A percentile compares a stretch with the other conserved stretches of the same genome.
Evolutionary conservation across 2,888 invertebrate species (phyloP).

Genomic region (Pyrochroa serraticornis): DNA sequence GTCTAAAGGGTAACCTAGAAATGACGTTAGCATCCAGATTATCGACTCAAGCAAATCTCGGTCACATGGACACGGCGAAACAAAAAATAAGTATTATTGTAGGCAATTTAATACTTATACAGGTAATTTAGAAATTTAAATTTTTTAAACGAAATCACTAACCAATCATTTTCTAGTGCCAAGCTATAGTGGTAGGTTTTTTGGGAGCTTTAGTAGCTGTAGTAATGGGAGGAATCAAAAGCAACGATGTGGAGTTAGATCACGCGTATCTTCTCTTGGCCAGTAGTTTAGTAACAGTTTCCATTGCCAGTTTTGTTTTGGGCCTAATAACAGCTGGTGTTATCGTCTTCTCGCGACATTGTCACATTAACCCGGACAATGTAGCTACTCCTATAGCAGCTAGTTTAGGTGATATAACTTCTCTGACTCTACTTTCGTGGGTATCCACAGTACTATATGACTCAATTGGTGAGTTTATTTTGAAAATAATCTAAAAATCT

Average conservation of each 20-base stretch:
- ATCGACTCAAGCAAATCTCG: conserved; percentile 79
- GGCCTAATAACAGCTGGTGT: conserved; percentile 75
- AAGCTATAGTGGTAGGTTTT: conserved; percentile 76
- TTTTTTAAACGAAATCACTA: background rate
- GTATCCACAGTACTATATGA: conserved; percentile 65
- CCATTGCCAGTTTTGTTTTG: conserved; percentile 75
- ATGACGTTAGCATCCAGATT: conserved; percentile 83
- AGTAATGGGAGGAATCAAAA: conserved; percentile 69
- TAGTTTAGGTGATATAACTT: conserved; percentile 79
- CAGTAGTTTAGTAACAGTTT: conserved; percentile 76
- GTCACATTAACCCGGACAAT: conserved; percentile 79
- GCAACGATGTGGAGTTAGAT: conserved; percentile 66
- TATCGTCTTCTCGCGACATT: conserved; percentile 70
- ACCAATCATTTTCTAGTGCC: conserved; percentile 59
- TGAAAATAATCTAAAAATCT: background rate
- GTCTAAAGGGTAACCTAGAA: conserved; percentile 82
- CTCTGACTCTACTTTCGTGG: conserved; percentile 67
- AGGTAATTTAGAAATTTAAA: conserved; percentile 58
- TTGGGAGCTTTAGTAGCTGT: conserved; percentile 73
- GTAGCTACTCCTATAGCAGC: conserved; percentile 82
- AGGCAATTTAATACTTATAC: conserved; percentile 76
- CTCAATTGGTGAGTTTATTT: conserved; percentile 59
- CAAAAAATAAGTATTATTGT: conserved; percentile 71
- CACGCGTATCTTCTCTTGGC: conserved; percentile 76
- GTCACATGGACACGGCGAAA: conserved; percentile 72